phyloP scores from a whole-genome alignment of 2,888 invertebrate genomes.

The Aethes cnicana region DNA sequence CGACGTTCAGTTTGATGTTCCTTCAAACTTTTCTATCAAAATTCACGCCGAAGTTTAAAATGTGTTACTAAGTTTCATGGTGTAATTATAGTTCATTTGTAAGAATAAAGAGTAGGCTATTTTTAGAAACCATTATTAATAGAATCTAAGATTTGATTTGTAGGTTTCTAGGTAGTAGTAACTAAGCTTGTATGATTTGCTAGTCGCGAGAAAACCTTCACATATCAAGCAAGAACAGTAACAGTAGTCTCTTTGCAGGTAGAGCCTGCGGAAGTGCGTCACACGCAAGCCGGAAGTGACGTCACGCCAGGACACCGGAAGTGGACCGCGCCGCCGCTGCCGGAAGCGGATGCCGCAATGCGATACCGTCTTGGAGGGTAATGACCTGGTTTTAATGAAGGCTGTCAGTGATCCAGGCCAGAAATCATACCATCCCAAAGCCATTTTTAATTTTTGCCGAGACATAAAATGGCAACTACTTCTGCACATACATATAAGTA shows the following conservation, averaged over 20 bases:
- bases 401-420: too few species aligned
- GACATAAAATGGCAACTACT: too few species aligned
- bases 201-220: too few species aligned
- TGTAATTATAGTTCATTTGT: too few species aligned
- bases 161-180: too few species aligned
- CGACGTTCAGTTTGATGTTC: slow-evolving; percentile 9
- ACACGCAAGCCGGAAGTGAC: slow-evolving; percentile 64
- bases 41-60: background rate
- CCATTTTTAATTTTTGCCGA: too few species aligned
- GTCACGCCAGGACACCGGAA: slow-evolving; percentile 73
- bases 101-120: too few species aligned
- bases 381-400: slow-evolving; percentile 55
- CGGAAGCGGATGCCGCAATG: slow-evolving; percentile 70
- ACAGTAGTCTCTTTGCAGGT: slow-evolving; percentile 28
- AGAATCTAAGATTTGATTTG: too few species aligned
- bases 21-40: slow-evolving; percentile 11
- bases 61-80: background rate
- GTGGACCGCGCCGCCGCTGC: slow-evolving; percentile 63
- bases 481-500: too few species aligned
- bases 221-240: background rate
- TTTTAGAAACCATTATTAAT: too few species aligned
- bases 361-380: slow-evolving; percentile 67
- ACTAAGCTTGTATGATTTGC: too few species aligned
- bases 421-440: too few species aligned
- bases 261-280: slow-evolving; percentile 66